These are phyloP conservation scores for Chunga burmeisteri DNA, from an alignment of 2,113 vertebrate genomes.

Conservation along the genomic window DNA sequence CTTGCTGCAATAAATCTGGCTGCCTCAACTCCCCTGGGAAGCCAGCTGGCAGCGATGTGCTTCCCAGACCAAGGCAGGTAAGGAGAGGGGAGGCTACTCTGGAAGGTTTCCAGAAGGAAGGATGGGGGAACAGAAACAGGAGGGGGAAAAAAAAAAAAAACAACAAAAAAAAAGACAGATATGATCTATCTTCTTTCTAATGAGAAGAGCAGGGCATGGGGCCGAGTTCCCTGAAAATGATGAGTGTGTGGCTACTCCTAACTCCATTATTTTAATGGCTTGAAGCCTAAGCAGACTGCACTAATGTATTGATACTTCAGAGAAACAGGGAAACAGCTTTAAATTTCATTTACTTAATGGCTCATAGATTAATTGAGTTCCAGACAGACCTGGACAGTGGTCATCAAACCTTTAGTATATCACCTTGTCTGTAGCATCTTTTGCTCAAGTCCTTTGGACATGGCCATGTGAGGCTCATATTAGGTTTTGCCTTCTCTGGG, in stretches of 20 bases:
- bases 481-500: background rate
- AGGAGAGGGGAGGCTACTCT: background rate
- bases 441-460: background rate
- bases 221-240: background rate
- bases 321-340: conserved; percentile 37
- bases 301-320: conserved; percentile 59
- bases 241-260: background rate
- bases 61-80: background rate
- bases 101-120: background rate
- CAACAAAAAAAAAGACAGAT: background rate
- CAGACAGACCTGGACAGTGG: background rate
- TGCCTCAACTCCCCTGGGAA: background rate
- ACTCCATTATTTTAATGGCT: conserved; percentile 57
- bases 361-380: conserved; percentile 58
- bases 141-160: rapidly evolving
- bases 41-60: background rate
- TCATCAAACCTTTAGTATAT: conserved; percentile 19
- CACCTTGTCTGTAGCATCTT: background rate
- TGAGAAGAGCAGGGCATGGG: background rate
- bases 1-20: background rate
- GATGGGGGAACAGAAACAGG: background rate
- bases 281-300: conserved; percentile 42
- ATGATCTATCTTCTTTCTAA: background rate
- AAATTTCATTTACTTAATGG: conserved; percentile 72
- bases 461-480: background rate